Evolutionary conservation across 2,797 vertebrate species (phyloP).

Genomic region (Chloroceryle amazona): DNA sequence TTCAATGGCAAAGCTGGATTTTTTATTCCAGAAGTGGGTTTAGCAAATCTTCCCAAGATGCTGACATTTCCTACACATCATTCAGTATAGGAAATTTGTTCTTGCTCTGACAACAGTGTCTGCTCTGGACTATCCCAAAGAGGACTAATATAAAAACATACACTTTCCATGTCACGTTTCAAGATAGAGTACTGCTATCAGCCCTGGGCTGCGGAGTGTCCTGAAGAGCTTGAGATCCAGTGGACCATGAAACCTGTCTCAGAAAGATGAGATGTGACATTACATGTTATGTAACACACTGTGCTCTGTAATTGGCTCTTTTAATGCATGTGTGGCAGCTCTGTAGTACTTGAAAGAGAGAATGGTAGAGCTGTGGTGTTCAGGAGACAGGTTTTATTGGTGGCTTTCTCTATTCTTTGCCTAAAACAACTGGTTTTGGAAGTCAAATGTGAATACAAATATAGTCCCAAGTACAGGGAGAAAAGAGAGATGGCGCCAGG

Average conservation of each 20-base stretch:
- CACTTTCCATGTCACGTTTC: neutral
- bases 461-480: neutral
- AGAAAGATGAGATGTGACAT: constrained; percentile 42
- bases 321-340: neutral
- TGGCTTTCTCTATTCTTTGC: neutral
- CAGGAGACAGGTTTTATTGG: neutral
- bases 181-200: neutral
- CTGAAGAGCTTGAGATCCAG: constrained; percentile 12
- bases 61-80: neutral
- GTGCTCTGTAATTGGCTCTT: neutral
- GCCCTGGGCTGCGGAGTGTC: neutral
- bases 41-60: neutral
- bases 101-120: neutral
- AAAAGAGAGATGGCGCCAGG: neutral
- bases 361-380: neutral
- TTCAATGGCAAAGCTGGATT: neutral
- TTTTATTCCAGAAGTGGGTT: neutral
- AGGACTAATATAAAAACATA: neutral
- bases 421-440: neutral
- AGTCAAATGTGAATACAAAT: neutral
- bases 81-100: neutral
- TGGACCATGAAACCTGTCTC: constrained; percentile 29
- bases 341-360: neutral
- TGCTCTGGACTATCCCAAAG: neutral
- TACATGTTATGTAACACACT: constrained; percentile 14